Evolutionary conservation across 2,113 vertebrate species (phyloP).

Genomic region (Podocnemis expansa): DNA sequence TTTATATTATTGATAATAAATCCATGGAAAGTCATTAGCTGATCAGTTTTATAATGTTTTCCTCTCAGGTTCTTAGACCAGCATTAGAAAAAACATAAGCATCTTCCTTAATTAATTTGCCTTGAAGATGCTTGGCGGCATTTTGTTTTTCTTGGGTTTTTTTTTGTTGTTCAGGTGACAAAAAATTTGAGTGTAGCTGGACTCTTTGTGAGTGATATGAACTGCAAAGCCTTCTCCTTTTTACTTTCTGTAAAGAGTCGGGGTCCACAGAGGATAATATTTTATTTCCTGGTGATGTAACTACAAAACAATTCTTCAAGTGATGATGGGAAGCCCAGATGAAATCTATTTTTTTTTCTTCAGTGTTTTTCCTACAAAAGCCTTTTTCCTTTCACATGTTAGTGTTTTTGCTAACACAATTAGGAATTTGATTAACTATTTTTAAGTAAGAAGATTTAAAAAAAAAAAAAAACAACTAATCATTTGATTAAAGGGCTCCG

Average conservation of each 20-base stretch:
- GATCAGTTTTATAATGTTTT: background rate
- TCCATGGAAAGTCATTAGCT: constrained; percentile 41
- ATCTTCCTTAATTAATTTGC: background rate
- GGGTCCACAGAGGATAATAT: constrained; percentile 80
- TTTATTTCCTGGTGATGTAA: constrained; percentile 88
- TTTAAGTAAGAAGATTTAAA: constrained; percentile 58
- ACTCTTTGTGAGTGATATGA: constrained; percentile 41
- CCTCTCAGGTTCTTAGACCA: background rate
- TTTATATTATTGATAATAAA: constrained; percentile 60
- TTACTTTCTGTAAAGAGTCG: constrained; percentile 70
- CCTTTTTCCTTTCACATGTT: constrained; percentile 39
- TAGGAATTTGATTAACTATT: constrained; percentile 62
- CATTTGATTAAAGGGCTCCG: constrained; percentile 35
- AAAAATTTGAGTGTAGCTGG: background rate
- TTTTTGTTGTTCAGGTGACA: background rate
- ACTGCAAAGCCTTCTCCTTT: constrained; percentile 56
- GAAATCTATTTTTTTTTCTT: constrained; percentile 70
- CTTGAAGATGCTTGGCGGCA: background rate
- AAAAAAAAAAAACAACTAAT: no score
- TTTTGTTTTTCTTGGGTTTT: background rate
- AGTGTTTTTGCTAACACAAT: constrained; percentile 72
- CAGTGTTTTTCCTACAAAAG: constrained; percentile 71
- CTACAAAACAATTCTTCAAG: constrained; percentile 84
- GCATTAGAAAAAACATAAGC: background rate
- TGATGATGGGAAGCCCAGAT: constrained; percentile 87